A percentile compares a stretch with the other conserved stretches of the same genome.
Conservation (phyloP, 2,888 invertebrate species). For the Molorchus minor region DNA sequence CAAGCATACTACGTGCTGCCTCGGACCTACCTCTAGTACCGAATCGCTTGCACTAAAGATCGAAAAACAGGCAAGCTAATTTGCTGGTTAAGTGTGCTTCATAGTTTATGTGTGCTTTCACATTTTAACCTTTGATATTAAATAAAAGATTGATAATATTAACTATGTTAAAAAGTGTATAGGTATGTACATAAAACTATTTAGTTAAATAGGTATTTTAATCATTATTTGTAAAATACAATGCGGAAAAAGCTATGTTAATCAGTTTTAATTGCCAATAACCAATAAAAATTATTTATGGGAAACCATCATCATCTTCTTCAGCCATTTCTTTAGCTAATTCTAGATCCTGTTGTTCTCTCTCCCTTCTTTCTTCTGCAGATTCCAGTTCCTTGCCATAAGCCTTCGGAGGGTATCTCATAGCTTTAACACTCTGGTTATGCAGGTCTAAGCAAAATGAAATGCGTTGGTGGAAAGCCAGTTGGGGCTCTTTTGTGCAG, state of each 20-base stretch:
- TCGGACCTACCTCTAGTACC: too few species aligned
- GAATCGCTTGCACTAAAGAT: too few species aligned
- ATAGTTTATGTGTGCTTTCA: neutral
- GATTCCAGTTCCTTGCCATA: slow-evolving; percentile 98
- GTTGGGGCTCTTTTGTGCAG: slow-evolving; percentile 93
- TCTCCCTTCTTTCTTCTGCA: slow-evolving; percentile 93
- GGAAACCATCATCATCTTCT: slow-evolving; percentile 94
- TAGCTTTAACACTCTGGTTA: slow-evolving; percentile 98
- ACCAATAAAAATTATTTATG: slow-evolving; percentile 55
- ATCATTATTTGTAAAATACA: slow-evolving; percentile 19
- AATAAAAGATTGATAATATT: neutral
- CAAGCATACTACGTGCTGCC: too few species aligned
- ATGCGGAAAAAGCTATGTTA: slow-evolving; percentile 17
- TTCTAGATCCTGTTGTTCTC: slow-evolving; percentile 98
- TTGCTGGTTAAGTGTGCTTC: too few species aligned
- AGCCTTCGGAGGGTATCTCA: slow-evolving; percentile 99
- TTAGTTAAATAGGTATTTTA: slow-evolving; percentile 18
- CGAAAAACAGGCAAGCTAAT: too few species aligned
- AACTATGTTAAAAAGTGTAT: neutral
- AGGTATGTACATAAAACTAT: neutral
- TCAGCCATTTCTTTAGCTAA: slow-evolving; percentile 99
- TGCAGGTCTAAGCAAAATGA: slow-evolving; percentile 97
- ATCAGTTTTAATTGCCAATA: slow-evolving; percentile 6
- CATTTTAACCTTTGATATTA: neutral
- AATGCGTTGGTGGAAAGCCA: slow-evolving; percentile 96